Percentiles rank a stretch among this genome's conserved stretches.
phyloP scores from a whole-genome alignment of 30 jellyfish, hydroid and myxozoan species.

The Turritopsis dohrnii region DNA sequence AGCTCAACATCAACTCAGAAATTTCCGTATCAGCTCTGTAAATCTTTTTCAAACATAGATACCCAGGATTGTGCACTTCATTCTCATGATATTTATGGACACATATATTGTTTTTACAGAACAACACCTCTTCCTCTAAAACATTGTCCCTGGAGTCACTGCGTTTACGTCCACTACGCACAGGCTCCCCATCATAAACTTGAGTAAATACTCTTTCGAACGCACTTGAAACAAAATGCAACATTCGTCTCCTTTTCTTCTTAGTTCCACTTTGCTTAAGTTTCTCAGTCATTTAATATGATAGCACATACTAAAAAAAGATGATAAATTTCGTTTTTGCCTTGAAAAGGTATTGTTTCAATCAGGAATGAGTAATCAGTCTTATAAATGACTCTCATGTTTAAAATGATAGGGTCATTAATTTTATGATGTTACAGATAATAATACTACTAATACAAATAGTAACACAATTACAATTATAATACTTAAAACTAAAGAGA shows the following conservation, averaged over 20 bases:
- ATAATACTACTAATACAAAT: too few relatives aligned
- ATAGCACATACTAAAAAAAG: too few relatives aligned
- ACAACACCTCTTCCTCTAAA: conserved; percentile 66
- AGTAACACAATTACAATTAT: too few relatives aligned
- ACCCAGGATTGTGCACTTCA: conserved; percentile 71
- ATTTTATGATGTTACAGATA: too few relatives aligned
- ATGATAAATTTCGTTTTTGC: too few relatives aligned
- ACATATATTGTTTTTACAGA: conserved; percentile 91
- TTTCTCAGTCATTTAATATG: background rate
- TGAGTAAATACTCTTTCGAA: conserved; percentile 26
- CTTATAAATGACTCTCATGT: too few relatives aligned
- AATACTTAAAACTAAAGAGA: too few relatives aligned
- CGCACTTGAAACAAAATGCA: conserved; percentile 2
- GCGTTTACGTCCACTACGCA: background rate
- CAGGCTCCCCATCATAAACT: conserved; percentile 80
- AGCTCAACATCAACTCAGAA: conserved; percentile 59
- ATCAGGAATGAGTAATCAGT: too few relatives aligned
- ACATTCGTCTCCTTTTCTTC: conserved; percentile 18
- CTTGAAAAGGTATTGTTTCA: too few relatives aligned
- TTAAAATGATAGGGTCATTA: too few relatives aligned
- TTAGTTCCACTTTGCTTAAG: background rate
- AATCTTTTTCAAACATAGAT: conserved; percentile 53
- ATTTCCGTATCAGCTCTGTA: conserved; percentile 25
- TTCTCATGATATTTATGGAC: conserved; percentile 33
- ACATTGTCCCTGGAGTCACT: conserved; percentile 1